phyloP scores from a whole-genome alignment of 2,113 vertebrate genomes.

The Austrofundulus limnaeus region DNA sequence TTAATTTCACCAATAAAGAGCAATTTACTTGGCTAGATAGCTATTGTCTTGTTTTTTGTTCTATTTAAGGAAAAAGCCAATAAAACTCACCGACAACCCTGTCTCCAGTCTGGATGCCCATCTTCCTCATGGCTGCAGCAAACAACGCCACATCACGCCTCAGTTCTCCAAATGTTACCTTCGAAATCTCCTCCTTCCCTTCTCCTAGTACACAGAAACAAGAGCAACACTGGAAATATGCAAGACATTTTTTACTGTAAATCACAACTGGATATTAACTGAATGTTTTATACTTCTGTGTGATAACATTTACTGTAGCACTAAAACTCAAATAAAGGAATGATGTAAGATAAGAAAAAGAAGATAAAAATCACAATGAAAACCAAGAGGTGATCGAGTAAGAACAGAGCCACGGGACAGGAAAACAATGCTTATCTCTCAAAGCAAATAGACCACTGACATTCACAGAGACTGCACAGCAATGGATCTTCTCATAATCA shows the following conservation, averaged over 20 bases:
- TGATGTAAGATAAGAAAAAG: background rate
- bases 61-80: background rate
- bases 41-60: background rate
- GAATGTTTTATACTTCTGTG: background rate
- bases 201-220: slow-evolving; percentile 78
- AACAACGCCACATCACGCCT: slow-evolving; percentile 87
- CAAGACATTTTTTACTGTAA: background rate
- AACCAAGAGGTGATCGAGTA: slow-evolving; percentile 2
- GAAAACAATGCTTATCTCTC: slow-evolving; percentile 19
- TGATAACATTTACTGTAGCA: background rate
- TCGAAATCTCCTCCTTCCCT: slow-evolving; percentile 88
- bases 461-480: slow-evolving; percentile 14
- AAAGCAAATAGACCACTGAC: slow-evolving; percentile 52
- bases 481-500: slow-evolving; percentile 48
- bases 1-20: background rate
- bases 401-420: slow-evolving; percentile 20
- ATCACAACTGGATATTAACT: background rate
- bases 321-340: background rate
- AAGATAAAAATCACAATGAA: background rate
- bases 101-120: slow-evolving; percentile 89
- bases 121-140: slow-evolving; percentile 94
- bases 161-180: slow-evolving; percentile 92
- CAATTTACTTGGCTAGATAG: background rate
- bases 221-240: background rate
- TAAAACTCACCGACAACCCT: slow-evolving; percentile 88